phyloP scores from a whole-genome alignment of 2,113 vertebrate genomes.

The Perca schrenkii region DNA sequence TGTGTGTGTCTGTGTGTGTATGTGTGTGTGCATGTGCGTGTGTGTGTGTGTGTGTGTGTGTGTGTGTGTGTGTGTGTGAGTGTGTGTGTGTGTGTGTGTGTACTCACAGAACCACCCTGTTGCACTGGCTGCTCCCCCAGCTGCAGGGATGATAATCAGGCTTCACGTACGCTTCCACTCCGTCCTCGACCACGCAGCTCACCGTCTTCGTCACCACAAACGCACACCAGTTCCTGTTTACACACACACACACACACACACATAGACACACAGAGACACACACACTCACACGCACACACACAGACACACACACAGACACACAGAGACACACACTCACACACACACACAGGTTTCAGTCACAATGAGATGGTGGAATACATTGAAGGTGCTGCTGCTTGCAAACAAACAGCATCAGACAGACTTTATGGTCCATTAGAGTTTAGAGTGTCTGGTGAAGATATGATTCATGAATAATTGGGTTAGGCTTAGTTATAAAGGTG shows the following conservation, averaged over 20 bases:
- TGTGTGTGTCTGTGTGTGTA: background rate
- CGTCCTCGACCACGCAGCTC: slow-evolving; percentile 95
- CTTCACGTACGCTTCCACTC: slow-evolving; percentile 92
- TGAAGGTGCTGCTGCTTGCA: too few relatives aligned
- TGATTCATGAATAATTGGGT: too few relatives aligned
- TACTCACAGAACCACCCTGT: slow-evolving; percentile 90
- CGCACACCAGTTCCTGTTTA: slow-evolving; percentile 94
- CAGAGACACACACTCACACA: too few relatives aligned
- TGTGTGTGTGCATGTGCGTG: background rate
- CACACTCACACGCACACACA: background rate
- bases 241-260: slow-evolving; percentile 14
- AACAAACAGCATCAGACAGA: too few relatives aligned
- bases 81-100: slow-evolving; percentile 20
- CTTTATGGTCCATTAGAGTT: too few relatives aligned
- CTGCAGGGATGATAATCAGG: slow-evolving; percentile 93
- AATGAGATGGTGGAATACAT: too few relatives aligned
- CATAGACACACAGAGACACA: slow-evolving; percentile 7
- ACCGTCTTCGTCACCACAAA: slow-evolving; percentile 92
- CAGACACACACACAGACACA: background rate
- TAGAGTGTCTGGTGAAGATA: too few relatives aligned
- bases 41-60: background rate
- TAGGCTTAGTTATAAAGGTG: too few relatives aligned
- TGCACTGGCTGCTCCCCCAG: slow-evolving; percentile 93
- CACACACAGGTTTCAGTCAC: background rate
- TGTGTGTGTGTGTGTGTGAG: background rate